Base-by-base conservation (phyloP, 2,888 invertebrate genomes). In the Ochropacha duplaris region DNA sequence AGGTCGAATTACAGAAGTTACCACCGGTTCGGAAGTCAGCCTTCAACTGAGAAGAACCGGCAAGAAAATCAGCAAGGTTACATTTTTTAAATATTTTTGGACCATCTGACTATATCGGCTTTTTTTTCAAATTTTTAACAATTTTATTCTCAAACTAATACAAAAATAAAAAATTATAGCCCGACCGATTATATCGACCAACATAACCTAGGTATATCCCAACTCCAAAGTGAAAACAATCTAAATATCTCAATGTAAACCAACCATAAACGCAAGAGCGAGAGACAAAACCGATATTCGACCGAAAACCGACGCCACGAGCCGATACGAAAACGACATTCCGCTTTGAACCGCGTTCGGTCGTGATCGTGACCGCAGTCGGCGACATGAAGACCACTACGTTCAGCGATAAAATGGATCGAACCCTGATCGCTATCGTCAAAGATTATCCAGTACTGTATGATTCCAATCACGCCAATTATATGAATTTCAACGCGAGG, bases 401-500 rank as follows among this genome's bases (percentile, higher is more conserved):
- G 78, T 86, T 87, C 58, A 74, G 79, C 61, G 86, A 87, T 44
- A 84, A 79, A 64, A 66, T 83, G 9, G 91, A 92, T 57, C 57
- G 85, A 6, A 82, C 83, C 55, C 75, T 92, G 4, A 88, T 92
- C 36, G 71, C 71, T 11, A 71, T 86, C 2, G 92, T 92, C 4
- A 80, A 79, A 50, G 81, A 85, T 1, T 81, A 87, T 54, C 79
- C 88, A 0, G 85, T 89, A 12, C 57, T 92, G 0, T 92, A 92
- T 67, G 88, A 92, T 57, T 75, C 75, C 52, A 87, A 82, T 59
- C 78, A 91, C 68, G 71, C 68, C 0, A 86, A 87, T 57, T 92
- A 92, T 57, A 88, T 90, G 87, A 90, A 92, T 64, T 88, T 87
- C 55, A 91, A 92, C 49, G 73, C 86, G 0, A 76, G 92, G 12